phyloP scores from a whole-genome alignment of 2,888 invertebrate species.

The Pelosia muscerda region DNA sequence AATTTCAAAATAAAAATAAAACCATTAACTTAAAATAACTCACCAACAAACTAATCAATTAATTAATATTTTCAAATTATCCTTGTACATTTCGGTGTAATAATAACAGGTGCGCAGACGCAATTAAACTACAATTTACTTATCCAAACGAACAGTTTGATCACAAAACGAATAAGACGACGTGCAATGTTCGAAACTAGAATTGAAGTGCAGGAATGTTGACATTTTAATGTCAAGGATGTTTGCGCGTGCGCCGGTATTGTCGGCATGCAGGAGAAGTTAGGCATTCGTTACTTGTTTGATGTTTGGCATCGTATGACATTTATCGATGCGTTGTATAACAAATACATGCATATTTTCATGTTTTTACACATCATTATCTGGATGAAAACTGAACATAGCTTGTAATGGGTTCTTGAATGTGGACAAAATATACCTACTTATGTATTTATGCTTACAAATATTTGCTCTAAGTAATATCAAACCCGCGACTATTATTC shows the following conservation, averaged over 20 bases:
- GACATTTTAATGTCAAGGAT: slow-evolving; percentile 79
- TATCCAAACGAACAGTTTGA: slow-evolving; percentile 3
- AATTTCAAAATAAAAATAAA: too few species aligned
- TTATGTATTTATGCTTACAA: too few species aligned
- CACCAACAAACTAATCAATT: neutral
- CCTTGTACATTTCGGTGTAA: slow-evolving; percentile 23
- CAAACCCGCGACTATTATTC: too few species aligned
- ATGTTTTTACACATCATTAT: too few species aligned
- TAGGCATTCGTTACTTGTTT: neutral
- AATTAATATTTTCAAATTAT: neutral
- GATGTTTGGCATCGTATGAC: neutral
- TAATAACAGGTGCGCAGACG: neutral
- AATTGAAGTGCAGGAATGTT: slow-evolving; percentile 62
- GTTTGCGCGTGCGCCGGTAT: slow-evolving; percentile 30
- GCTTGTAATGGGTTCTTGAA: too few species aligned
- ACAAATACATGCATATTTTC: neutral
- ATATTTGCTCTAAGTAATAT: too few species aligned
- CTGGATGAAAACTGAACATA: too few species aligned
- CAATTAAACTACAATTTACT: slow-evolving; percentile 8
- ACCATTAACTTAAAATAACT: neutral
- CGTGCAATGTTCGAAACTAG: slow-evolving; percentile 39
- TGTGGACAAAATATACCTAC: too few species aligned
- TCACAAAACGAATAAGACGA: slow-evolving; percentile 35
- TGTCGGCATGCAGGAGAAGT: slow-evolving; percentile 9
- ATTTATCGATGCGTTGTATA: neutral